These are phyloP conservation scores for Cyclargus thomasi DNA, from an alignment of 1,140 invertebrate species.

Conservation along the genomic window DNA sequence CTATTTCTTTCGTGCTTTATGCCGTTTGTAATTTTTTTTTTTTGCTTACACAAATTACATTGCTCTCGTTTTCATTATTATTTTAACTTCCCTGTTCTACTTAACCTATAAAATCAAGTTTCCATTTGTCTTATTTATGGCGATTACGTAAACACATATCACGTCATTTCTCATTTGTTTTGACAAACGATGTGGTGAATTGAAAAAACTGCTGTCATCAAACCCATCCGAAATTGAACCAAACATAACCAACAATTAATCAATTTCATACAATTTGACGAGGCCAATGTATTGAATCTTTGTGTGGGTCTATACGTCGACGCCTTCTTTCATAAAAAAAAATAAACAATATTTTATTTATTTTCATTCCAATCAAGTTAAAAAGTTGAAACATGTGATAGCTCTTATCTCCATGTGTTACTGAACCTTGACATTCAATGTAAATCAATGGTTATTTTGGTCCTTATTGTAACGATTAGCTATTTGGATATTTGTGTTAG, in stretches of 20 bases:
- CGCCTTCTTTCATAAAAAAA: conserved; percentile 64
- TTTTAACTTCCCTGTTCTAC: too few relatives aligned
- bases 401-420: conserved; percentile 5
- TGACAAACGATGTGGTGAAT: conserved; percentile 46
- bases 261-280: conserved; percentile 66
- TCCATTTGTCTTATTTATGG: too few relatives aligned
- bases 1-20: background rate
- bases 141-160: conserved; percentile 14
- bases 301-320: conserved; percentile 67
- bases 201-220: conserved; percentile 49
- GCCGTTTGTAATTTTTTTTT: too few relatives aligned
- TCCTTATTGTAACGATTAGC: too few relatives aligned
- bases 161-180: conserved; percentile 20
- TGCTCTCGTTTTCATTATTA: too few relatives aligned
- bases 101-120: too few relatives aligned
- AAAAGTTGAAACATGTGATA: conserved; percentile 49
- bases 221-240: conserved; percentile 49
- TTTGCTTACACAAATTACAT: too few relatives aligned
- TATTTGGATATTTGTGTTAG: too few relatives aligned
- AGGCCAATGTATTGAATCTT: conserved; percentile 57
- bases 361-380: conserved; percentile 20
- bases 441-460: background rate
- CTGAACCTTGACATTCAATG: background rate
- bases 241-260: conserved; percentile 62
- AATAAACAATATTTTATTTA: conserved; percentile 59